Conservation (phyloP, 2,113 vertebrate genomes). For the Colinus virginianus region DNA sequence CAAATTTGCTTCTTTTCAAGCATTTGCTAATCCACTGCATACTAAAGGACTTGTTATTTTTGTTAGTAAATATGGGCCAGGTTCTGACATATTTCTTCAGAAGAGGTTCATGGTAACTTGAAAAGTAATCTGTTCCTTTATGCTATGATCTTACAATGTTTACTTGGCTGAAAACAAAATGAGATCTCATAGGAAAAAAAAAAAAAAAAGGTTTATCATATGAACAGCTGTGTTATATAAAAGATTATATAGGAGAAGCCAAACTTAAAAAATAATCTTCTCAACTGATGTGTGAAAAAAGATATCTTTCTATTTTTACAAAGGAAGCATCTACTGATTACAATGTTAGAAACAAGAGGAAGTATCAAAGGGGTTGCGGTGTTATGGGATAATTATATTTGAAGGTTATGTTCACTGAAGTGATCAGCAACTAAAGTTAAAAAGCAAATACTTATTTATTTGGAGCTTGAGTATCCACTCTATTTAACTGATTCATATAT, state of each 20-base stretch:
- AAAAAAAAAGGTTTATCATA: background rate
- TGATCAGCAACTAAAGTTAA: background rate
- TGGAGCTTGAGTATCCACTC: background rate
- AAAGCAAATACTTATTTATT: constrained; percentile 5
- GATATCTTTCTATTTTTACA: background rate
- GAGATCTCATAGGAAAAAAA: background rate
- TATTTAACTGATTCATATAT: background rate
- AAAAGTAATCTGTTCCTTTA: background rate
- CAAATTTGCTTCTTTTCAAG: background rate
- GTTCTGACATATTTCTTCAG: background rate
- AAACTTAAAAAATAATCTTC: background rate
- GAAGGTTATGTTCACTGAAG: background rate
- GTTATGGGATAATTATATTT: background rate
- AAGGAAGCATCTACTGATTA: background rate
- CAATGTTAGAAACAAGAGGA: background rate
- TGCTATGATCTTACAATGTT: background rate
- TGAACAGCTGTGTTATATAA: background rate
- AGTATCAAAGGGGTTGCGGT: background rate
- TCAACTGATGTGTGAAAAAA: background rate
- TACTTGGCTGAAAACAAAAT: background rate
- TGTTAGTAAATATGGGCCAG: background rate
- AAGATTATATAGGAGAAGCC: background rate
- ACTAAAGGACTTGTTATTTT: background rate
- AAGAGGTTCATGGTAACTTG: background rate
- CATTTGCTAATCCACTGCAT: background rate